Evolutionary conservation across 2,113 vertebrate species (phyloP), one percentile per base, ranked within the genome.

Genomic region (Aspidoscelis tigris): DNA sequence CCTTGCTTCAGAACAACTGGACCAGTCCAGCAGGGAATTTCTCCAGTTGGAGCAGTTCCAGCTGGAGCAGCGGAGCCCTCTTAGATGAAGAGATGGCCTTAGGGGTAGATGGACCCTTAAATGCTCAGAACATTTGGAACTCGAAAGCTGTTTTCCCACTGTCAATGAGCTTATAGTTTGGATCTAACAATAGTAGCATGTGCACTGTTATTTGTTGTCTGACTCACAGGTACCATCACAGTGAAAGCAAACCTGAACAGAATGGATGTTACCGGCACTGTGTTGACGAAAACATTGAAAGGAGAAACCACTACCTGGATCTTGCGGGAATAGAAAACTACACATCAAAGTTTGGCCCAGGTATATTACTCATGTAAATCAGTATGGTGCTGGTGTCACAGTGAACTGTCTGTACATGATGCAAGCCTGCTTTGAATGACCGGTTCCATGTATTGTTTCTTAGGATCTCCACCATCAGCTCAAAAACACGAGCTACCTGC

Each of bases 261-360:
- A 95, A 95, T 21, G 97, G 96, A 92, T 98, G 98, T 96, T 97
- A 97, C 90, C 97, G 97, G 90, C 97, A 98, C 85, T 98, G 98
- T 50, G 98, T 99, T 83, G 98, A 99, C 84, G 99, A 99, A 96
- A 99, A 99, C 95, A 98, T 99, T 80, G 99, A 99, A 95, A 98
- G 99, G 94, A 97, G 99, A 96, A 99, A 99, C 97, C 99, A 99
- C 97, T 99, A 99, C 92, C 96, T 99, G 95, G 99, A 99, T 94
- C 97, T 99, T 91, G 99, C 99, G 26, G 99, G 98, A 91, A 99
- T 99, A 83, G 99, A 99, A 93, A 99, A 99, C 96, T 99, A 99
- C 93, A 98, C 98, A 0, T 99, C 98, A 68, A 98, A 98, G 93
- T 99, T 99, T 80, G 99, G 98, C 89, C 95, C 97, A 90, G 97